Evolutionary conservation across 2,113 vertebrate genomes (phyloP).

Genomic region (Sapayoa aenigma): DNA sequence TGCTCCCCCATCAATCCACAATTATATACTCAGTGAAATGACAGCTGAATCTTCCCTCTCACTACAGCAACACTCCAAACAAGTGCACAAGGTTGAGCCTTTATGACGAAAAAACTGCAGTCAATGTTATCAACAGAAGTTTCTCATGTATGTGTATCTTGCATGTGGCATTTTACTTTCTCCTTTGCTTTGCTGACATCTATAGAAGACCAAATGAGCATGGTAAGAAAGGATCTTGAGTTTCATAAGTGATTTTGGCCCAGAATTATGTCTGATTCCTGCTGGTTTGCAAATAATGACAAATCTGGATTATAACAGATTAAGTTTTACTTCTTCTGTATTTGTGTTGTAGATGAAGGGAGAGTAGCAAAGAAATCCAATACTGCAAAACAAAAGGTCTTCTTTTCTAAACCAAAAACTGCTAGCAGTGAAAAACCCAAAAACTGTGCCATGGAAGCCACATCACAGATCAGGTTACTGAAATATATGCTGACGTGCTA

Average conservation of each 20-base stretch:
- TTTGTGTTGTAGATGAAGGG: background rate
- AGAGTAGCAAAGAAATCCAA: background rate
- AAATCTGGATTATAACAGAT: background rate
- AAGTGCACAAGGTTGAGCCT: background rate
- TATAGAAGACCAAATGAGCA: constrained; percentile 47
- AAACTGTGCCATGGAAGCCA: background rate
- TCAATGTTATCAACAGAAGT: background rate
- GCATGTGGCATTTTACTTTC: constrained; percentile 36
- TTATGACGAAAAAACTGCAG: background rate
- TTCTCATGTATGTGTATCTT: constrained; percentile 2
- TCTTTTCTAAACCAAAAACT: constrained; percentile 11
- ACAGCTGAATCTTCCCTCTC: constrained; percentile 9
- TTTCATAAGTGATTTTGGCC: constrained; percentile 6
- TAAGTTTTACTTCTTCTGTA: background rate
- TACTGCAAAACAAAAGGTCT: background rate
- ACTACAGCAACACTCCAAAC: background rate
- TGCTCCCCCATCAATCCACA: background rate
- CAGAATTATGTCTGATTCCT: constrained; percentile 8
- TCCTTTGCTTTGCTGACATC: constrained; percentile 29
- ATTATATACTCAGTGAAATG: background rate
- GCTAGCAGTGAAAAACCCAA: background rate
- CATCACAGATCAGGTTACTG: background rate
- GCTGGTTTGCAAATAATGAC: background rate
- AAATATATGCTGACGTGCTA: background rate
- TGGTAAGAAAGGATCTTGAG: constrained; percentile 11